Conservation (phyloP, 2,888 invertebrate species). For the Thymelicus acteon region DNA sequence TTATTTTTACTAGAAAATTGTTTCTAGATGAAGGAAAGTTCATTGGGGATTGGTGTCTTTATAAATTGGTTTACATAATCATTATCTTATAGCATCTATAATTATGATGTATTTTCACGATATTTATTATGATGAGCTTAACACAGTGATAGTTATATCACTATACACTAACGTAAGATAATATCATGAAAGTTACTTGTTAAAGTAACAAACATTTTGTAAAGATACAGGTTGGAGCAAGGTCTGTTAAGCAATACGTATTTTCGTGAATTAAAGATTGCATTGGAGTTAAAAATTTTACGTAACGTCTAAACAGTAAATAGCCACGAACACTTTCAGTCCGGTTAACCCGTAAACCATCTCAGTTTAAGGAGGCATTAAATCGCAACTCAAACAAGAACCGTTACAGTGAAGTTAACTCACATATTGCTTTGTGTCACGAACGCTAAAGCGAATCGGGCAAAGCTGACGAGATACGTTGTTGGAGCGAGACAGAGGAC, state of each 20-base stretch:
- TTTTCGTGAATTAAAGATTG: slow-evolving; percentile 2
- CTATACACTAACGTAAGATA: no score
- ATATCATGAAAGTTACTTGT: no score
- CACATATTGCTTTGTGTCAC: slow-evolving; percentile 85
- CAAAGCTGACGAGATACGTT: slow-evolving; percentile 65
- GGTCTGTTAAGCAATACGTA: no score
- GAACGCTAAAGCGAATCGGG: slow-evolving; percentile 78
- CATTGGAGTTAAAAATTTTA: slow-evolving; percentile 68
- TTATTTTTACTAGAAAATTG: slow-evolving; percentile 65
- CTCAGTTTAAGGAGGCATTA: slow-evolving; percentile 85
- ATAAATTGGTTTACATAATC: no score
- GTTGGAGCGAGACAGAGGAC: slow-evolving; percentile 72
- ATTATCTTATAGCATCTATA: no score
- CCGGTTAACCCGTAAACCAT: slow-evolving; percentile 84
- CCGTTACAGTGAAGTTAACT: slow-evolving; percentile 84
- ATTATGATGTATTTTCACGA: background rate
- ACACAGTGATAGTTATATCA: no score
- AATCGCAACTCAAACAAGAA: slow-evolving; percentile 85
- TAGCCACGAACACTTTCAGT: slow-evolving; percentile 75
- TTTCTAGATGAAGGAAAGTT: slow-evolving; percentile 56
- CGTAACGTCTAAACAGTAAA: slow-evolving; percentile 78
- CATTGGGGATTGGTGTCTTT: slow-evolving; percentile 32
- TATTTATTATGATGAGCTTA: background rate
- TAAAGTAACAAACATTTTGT: no score
- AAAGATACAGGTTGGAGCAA: no score